Base-by-base conservation (phyloP, 1,140 invertebrate species). In the Laupala kohalensis region DNA sequence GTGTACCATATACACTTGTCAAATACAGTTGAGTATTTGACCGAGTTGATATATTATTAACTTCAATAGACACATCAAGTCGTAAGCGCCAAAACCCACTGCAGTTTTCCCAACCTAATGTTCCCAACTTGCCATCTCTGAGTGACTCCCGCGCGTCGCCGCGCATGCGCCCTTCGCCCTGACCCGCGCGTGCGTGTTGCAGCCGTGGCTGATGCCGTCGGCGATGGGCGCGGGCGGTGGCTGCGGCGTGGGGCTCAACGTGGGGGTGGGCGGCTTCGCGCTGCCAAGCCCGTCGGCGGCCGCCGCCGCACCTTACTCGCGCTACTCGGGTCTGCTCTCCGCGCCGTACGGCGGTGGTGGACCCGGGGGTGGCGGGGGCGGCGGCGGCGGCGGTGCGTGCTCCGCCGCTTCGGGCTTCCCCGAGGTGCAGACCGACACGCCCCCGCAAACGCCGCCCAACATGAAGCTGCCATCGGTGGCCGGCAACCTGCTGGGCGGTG, bases 381-480 rank as follows among this genome's bases (percentile, higher is more conserved):
- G 72, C 53, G 74, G 74, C 69, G 62, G 67, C 19, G 25, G 73
- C 29, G 65, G 70, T 30, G 64, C 67, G 24, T 65, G 70, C 66
- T 27, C 69, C 53, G 67, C 67, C n/a, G 71, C 75, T 70, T 75
- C 76, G 83, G 89, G 88, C 79, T 92, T 92, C 85, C 91, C 90
- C 77, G 92, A 92, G 79, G 90, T 92, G 79, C 91, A 91, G 83
- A 94, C 92, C 74, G 93, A 94, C 80, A 95, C 93, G 73, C 93
- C 93, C 75, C 93, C 93, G 27, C 93, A 95, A 83, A 95, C 93
- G 74, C 93, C 93, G 72, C 93, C 93, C 79, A 94, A 92, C 81
- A 92, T 94, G 89, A 95, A 94, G 80, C 85, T 92, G 78, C 88
- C 88, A 76, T 91, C 87, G 78, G 88, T 90, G 77, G 79, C 87